Base-by-base conservation (phyloP, 2,888 invertebrate species). In the Serrognathus titanus region DNA sequence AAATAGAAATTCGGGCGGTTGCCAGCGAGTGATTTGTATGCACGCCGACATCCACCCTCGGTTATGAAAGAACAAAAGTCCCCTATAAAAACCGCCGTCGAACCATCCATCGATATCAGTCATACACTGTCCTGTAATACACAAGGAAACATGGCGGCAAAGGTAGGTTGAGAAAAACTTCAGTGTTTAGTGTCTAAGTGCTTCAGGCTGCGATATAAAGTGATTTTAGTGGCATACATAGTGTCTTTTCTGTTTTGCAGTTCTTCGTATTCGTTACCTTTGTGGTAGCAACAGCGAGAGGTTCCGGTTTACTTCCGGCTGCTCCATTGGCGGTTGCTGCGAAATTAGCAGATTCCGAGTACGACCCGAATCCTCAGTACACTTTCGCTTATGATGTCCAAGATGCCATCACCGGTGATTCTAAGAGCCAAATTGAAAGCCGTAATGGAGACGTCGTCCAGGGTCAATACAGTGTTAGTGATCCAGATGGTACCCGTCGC, bases 301-400 rank as follows among this genome's bases (percentile, higher is more conserved):
- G 64, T 45, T 62, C 64, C 16, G 60, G 64, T 46, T 60, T 61
- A 16, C 62, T 64, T 13, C 64, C 66, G 8, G 62, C 62, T 2
- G 58, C 58, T 5, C 51, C 41, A 6, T 51, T 80, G 61, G 78
- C 75, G 11, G 63, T 68, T 13, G 59, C 75, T 2, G 71, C 68
- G 1, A 78, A 72, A 16, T 76, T 80, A 1, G 78, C 80, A 0
- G 81, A 82, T 7, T 82, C 81, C 12, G 82, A 83, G 41, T 83
- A 81, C 70, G 84, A 84, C 66, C 83, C 84, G 2, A 82, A 83
- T 69, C 86, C 86, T 6, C 85, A 85, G 72, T 87, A 87, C 70
- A 83, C 84, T 31, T 87, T 83, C 74, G 85, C 85, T 39, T 87
- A 87, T 70, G 85, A 86, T 65, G 85, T 87, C 60, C 84, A 86